Percentiles rank a stretch among this genome's conserved stretches.
phyloP scores from a whole-genome alignment of 2,113 vertebrate species.

The Proteles cristata region DNA sequence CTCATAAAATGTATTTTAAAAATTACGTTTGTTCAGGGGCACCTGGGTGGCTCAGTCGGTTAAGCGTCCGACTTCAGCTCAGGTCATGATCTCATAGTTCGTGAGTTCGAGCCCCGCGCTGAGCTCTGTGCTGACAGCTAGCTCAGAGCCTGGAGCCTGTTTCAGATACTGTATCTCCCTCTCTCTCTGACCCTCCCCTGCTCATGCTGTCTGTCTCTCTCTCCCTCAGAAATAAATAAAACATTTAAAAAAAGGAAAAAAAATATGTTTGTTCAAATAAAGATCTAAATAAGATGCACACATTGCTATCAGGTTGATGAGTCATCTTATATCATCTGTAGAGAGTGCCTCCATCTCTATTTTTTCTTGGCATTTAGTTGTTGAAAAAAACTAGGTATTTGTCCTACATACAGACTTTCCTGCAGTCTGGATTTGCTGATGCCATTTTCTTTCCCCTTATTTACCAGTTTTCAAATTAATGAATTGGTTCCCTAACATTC shows the following conservation, averaged over 20 bases:
- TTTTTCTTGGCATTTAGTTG: background rate
- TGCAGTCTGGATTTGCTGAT: background rate
- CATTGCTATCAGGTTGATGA: background rate
- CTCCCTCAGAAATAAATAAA: too few relatives aligned
- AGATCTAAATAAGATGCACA: background rate
- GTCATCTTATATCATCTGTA: background rate
- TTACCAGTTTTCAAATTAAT: constrained; percentile 38
- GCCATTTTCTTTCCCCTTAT: background rate
- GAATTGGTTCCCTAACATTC: background rate
- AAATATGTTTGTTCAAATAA: constrained; percentile 31
- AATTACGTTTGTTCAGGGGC: background rate
- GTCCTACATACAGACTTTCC: background rate
- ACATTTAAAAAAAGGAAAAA: background rate
- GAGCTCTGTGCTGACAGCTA: too few relatives aligned
- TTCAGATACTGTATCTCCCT: too few relatives aligned
- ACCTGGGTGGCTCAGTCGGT: too few relatives aligned
- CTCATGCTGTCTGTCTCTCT: too few relatives aligned
- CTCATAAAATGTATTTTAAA: constrained; percentile 17
- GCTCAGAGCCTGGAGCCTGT: too few relatives aligned
- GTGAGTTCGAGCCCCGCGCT: too few relatives aligned
- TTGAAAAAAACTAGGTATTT: background rate
- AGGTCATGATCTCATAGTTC: too few relatives aligned
- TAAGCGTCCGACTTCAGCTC: too few relatives aligned
- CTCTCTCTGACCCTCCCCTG: too few relatives aligned
- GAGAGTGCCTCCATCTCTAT: background rate